Conservation (phyloP, 2,888 invertebrate genomes). For the Acanthacorydalis orientalis region DNA sequence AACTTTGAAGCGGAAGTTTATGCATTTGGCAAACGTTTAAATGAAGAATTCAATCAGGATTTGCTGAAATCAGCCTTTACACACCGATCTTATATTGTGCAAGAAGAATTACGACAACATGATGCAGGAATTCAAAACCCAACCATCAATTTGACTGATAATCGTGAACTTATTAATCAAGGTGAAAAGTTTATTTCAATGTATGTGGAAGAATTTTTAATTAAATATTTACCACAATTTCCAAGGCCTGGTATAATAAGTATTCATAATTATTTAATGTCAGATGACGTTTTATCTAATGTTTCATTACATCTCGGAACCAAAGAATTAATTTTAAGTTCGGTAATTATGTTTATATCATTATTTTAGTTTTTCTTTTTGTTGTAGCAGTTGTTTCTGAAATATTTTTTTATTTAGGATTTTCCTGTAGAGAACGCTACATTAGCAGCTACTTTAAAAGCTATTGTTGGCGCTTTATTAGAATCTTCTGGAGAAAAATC, state of each 20-base stretch:
- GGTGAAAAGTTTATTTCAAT: constrained; percentile 50
- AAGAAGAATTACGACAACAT: constrained; percentile 34
- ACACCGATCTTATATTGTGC: constrained; percentile 57
- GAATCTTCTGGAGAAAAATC: constrained; percentile 45
- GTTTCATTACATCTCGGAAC: constrained; percentile 63
- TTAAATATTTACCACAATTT: constrained; percentile 48
- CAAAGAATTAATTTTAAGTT: constrained; percentile 61
- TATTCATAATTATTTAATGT: constrained; percentile 46
- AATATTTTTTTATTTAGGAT: constrained; percentile 34
- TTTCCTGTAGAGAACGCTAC: constrained; percentile 48
- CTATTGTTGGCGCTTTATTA: constrained; percentile 62
- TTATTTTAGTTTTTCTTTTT: constrained; percentile 4
- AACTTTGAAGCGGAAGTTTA: constrained; percentile 74
- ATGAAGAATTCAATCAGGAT: constrained; percentile 61
- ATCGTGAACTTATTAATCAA: constrained; percentile 44
- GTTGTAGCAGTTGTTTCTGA: constrained; percentile 8
- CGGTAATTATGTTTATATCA: constrained; percentile 35
- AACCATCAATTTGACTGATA: constrained; percentile 42
- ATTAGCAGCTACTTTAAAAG: constrained; percentile 58
- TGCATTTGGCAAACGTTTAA: constrained; percentile 72
- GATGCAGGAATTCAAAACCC: constrained; percentile 48
- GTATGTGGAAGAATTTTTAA: constrained; percentile 51
- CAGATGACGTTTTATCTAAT: constrained; percentile 47
- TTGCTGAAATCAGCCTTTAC: constrained; percentile 62
- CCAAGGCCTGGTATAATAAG: constrained; percentile 60